A percentile compares a stretch with the other conserved stretches of the same genome.
Evolutionary conservation across 2,113 vertebrate genomes (phyloP).

Genomic region (Condylura cristata): DNA sequence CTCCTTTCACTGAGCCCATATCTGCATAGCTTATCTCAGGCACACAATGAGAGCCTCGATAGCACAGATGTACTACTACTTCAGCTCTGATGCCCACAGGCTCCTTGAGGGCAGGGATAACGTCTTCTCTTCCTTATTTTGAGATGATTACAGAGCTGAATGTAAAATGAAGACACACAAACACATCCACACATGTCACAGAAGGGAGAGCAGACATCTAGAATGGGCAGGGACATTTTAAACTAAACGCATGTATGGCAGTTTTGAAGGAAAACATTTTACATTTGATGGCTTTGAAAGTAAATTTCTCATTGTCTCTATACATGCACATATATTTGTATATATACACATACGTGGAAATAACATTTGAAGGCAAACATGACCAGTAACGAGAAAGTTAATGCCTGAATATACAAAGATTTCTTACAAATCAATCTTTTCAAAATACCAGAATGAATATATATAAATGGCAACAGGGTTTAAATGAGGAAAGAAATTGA

Average conservation of each 20-base stretch:
- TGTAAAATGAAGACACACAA: background rate
- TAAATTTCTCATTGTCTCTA: background rate
- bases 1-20: background rate
- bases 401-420: conserved; percentile 29
- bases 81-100: background rate
- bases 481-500: background rate
- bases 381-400: background rate
- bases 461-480: background rate
- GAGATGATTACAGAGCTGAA: background rate
- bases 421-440: conserved; percentile 34
- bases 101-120: conserved; percentile 35
- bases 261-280: conserved; percentile 1
- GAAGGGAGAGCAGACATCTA: background rate
- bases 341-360: background rate
- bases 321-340: too few species aligned
- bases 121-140: background rate
- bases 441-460: background rate
- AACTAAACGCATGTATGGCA: background rate
- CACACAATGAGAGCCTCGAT: background rate
- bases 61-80: background rate
- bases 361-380: conserved; percentile 25
- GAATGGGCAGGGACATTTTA: background rate
- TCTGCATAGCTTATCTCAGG: background rate
- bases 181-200: background rate
- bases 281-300: background rate